phyloP scores from a whole-genome alignment of 1,140 invertebrate species.

The Dinoponera quadriceps region DNA sequence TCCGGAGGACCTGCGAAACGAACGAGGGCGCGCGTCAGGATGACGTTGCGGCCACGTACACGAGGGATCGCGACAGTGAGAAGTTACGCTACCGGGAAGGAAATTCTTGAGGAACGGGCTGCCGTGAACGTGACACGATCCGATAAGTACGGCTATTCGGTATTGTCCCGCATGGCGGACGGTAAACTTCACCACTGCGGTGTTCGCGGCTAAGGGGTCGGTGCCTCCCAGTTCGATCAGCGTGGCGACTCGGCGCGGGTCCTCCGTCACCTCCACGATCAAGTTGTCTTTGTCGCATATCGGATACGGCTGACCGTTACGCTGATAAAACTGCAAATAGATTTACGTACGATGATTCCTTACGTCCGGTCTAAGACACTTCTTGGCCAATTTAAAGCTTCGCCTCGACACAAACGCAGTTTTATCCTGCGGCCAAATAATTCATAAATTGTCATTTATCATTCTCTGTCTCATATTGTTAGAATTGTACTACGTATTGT shows the following conservation, averaged over 20 bases:
- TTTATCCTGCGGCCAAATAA: not conserved
- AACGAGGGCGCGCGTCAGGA: not conserved
- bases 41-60: no score
- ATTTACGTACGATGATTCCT: not conserved
- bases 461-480: no score
- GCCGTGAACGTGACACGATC: conserved; percentile 88
- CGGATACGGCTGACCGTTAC: conserved; percentile 96
- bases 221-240: conserved; percentile 94
- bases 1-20: conserved; percentile 89
- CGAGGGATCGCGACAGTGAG: no score
- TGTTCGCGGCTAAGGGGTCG: conserved; percentile 93
- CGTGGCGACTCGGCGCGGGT: conserved; percentile 92
- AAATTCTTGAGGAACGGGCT: conserved; percentile 90
- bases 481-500: no score
- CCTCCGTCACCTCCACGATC: conserved; percentile 93
- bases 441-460: no score
- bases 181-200: conserved; percentile 95
- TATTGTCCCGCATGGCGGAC: conserved; percentile 96
- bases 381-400: no score
- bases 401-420: no score
- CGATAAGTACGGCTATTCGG: conserved; percentile 93
- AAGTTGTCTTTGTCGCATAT: conserved; percentile 96
- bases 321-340: conserved; percentile 92
- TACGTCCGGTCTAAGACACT: not conserved
- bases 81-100: conserved; percentile 86